phyloP scores from a whole-genome alignment of 2,888 invertebrate genomes.

The Lepas anatifera region DNA sequence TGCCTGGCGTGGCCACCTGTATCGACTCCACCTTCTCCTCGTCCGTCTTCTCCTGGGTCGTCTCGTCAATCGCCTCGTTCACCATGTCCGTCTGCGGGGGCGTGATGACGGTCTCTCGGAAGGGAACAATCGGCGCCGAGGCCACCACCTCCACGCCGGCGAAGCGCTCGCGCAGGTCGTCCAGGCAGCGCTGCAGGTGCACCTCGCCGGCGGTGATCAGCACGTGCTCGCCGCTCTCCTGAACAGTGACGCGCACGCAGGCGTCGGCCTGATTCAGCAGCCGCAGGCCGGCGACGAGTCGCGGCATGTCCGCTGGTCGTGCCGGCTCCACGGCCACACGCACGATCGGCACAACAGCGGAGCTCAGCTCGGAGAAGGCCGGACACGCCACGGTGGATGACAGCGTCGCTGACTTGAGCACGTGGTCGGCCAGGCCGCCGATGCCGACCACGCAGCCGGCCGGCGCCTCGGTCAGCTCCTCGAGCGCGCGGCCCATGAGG shows the following conservation, averaged over 20 bases:
- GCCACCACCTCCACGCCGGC: conserved; percentile 76
- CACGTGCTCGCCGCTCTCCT: conserved; percentile 91
- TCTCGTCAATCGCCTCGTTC: conserved; percentile 62
- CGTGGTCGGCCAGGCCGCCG: conserved; percentile 67
- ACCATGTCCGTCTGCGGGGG: conserved; percentile 72
- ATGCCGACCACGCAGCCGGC: conserved; percentile 88
- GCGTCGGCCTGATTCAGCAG: conserved; percentile 88
- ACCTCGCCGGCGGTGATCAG: conserved; percentile 93
- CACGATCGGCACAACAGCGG: conserved; percentile 72
- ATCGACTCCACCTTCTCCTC: conserved; percentile 35
- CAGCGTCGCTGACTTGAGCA: conserved; percentile 81
- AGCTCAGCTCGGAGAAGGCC: conserved; percentile 68
- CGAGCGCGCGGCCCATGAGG: conserved; percentile 85
- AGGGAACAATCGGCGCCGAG: conserved; percentile 91
- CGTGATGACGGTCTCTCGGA: conserved; percentile 80
- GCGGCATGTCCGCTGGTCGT: conserved; percentile 60
- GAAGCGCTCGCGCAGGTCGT: conserved; percentile 70
- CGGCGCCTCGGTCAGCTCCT: conserved; percentile 59
- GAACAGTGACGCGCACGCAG: conserved; percentile 66
- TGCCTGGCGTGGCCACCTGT: conserved; percentile 58
- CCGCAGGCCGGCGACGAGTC: conserved; percentile 50
- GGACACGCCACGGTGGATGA: conserved; percentile 69
- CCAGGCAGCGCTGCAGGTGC: conserved; percentile 87
- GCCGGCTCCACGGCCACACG: conserved; percentile 85
- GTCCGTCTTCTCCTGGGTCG: conserved; percentile 32